phyloP scores from a whole-genome alignment of 2,797 vertebrate species.

The Neostethus bicornis region DNA sequence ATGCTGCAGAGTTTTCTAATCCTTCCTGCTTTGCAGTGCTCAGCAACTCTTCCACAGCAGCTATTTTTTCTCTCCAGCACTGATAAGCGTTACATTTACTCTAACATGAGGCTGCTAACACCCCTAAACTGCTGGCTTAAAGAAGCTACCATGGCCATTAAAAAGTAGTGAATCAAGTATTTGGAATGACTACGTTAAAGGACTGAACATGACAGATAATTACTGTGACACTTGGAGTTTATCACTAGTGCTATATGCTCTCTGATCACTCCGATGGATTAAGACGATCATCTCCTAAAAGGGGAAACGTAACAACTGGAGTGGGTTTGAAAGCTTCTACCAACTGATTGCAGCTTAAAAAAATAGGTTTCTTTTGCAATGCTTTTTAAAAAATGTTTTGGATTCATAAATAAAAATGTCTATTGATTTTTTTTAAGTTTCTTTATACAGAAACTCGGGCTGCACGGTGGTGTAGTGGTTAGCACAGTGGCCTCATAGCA shows the following conservation, averaged over 20 bases:
- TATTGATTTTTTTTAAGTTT: no score
- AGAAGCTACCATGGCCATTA: background rate
- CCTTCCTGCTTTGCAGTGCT: conserved; percentile 17
- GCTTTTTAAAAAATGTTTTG: background rate
- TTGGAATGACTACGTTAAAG: background rate
- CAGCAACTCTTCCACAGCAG: conserved; percentile 21
- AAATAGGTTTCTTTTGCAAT: background rate
- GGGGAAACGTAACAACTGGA: background rate
- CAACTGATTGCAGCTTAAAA: background rate
- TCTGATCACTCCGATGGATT: background rate
- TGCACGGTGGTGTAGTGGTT: no score
- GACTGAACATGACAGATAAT: background rate
- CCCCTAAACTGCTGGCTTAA: background rate
- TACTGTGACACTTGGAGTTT: background rate
- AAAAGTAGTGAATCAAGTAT: background rate
- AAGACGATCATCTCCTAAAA: background rate
- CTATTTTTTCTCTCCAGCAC: background rate
- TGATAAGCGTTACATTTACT: conserved; percentile 5
- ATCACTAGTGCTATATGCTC: background rate
- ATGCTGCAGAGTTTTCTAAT: conserved; percentile 4
- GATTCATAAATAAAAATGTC: background rate
- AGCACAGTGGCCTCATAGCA: no score
- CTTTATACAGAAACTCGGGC: no score
- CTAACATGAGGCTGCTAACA: background rate
- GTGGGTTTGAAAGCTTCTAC: background rate